phyloP scores from a whole-genome alignment of 2,113 vertebrate species.

The Nothocercus nigrocapillus region DNA sequence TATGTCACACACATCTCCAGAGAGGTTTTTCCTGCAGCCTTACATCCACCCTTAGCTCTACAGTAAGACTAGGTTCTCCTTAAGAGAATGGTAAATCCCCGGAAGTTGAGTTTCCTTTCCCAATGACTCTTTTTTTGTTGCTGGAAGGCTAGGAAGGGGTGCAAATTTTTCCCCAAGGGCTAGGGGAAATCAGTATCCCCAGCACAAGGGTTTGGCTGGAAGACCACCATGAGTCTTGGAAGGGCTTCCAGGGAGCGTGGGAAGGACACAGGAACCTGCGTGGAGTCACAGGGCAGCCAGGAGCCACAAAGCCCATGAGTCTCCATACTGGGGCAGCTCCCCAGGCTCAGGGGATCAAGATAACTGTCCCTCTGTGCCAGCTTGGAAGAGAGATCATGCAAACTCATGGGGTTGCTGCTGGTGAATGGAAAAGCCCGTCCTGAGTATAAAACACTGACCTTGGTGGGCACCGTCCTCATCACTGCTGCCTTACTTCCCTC shows the following conservation, averaged over 20 bases:
- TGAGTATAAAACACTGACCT: not conserved
- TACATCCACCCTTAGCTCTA: not conserved
- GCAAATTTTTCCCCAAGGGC: not conserved
- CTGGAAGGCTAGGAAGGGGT: too few relatives aligned
- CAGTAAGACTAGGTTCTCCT: not conserved
- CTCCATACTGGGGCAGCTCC: not conserved
- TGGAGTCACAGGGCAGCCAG: not conserved
- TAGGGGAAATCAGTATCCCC: not conserved
- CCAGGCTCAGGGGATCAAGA: not conserved
- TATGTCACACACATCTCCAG: not conserved
- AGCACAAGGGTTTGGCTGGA: not conserved
- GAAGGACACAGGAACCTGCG: not conserved
- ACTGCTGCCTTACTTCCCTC: not conserved
- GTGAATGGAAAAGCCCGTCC: not conserved
- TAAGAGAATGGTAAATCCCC: not conserved
- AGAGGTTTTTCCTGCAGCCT: not conserved
- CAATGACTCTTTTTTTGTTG: not conserved
- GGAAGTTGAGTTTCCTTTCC: not conserved
- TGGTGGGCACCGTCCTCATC: accelerated
- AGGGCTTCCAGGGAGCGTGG: too few relatives aligned
- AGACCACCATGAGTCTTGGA: not conserved
- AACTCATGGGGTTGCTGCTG: not conserved
- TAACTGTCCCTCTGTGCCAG: not conserved
- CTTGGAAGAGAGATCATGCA: not conserved
- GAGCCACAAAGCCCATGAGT: not conserved